Conservation (phyloP, 2,113 vertebrate species). For the Gambusia affinis region DNA sequence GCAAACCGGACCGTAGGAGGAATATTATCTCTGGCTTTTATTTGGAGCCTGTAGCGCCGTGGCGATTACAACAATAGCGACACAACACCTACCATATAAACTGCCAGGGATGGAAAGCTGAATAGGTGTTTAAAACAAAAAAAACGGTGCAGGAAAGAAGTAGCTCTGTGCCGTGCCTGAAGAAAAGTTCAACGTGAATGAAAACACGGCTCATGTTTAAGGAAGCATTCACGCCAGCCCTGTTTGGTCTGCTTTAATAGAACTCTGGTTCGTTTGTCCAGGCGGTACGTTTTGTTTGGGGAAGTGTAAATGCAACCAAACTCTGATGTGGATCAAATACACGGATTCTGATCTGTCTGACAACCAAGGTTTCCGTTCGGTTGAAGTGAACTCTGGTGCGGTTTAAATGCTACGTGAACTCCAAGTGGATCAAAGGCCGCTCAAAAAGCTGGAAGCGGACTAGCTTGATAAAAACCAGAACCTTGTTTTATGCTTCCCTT, state of each 20-base stretch:
- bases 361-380: too few relatives aligned
- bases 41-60: slow-evolving; percentile 67
- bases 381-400: too few relatives aligned
- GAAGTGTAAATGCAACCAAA: too few relatives aligned
- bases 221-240: not conserved
- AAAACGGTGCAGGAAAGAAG: slow-evolving; percentile 26
- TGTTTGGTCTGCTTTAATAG: too few relatives aligned
- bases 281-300: too few relatives aligned
- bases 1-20: slow-evolving; percentile 62
- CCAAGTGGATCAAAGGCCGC: too few relatives aligned
- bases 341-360: too few relatives aligned
- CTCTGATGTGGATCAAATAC: too few relatives aligned
- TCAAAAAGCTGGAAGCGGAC: too few relatives aligned
- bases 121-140: slow-evolving; percentile 51
- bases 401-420: too few relatives aligned
- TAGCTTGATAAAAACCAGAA: too few relatives aligned
- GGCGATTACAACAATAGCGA: slow-evolving; percentile 65
- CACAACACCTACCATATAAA: slow-evolving; percentile 62
- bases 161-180: not conserved
- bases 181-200: not conserved
- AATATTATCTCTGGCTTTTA: slow-evolving; percentile 74
- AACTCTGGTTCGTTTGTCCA: not conserved
- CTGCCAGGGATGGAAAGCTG: slow-evolving; percentile 44
- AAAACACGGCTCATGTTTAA: not conserved
- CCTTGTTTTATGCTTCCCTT: too few relatives aligned